Evolutionary conservation across 2,797 vertebrate genomes (phyloP), one percentile per base, ranked within the genome.

Genomic region (Acrossocheilus wenchowensis): DNA sequence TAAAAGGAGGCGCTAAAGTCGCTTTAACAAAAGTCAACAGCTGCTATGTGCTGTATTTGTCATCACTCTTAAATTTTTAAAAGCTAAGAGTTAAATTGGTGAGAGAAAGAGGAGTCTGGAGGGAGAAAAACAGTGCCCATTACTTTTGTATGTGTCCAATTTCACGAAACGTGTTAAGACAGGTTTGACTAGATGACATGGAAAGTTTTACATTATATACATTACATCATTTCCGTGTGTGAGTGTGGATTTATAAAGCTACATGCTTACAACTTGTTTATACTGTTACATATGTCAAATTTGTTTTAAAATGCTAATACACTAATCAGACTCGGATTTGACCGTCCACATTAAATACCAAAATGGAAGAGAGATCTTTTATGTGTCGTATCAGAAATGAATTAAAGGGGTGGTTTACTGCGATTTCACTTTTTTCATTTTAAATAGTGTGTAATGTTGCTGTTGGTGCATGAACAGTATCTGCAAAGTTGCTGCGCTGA

Each of bases 1-100:
- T 23, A 68, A 68, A 81, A 71, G 50, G 9, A 72, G 64, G 36
- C 75, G 45, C 62, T 77, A 52, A 81, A 82, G 14, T 80, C 26
- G 12, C 14, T 79, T 80, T 50, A 48, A 48, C 62, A 81, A 78
- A 81, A 66, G 19, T 81, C 6, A 50, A 23, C 17, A 66, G 60
- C 60, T 66, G 26, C 41, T 34, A 50, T 17, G 17, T 69, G 64
- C 79, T 52, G 62, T 19, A 62, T 79, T 48, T 69, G 34, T 36
- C 34, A 6, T 50, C 19, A 50, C 30, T 2, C 10, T 50, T 68
- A 9, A 1, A 62, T 78, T 39, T 41, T 60, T 8, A n/a, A 78
- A 78, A 78, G 45, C 7, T 19, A 36, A 52, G 11, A 54, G 21
- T 78, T 39, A 52, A 52, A 36, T 23, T 21, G 6, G 36, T 43